Percentiles rank a stretch among this genome's conserved stretches.
These are phyloP conservation scores for Coendou prehensilis DNA, from an alignment of 2,797 vertebrate species.

Conservation along the genomic window DNA sequence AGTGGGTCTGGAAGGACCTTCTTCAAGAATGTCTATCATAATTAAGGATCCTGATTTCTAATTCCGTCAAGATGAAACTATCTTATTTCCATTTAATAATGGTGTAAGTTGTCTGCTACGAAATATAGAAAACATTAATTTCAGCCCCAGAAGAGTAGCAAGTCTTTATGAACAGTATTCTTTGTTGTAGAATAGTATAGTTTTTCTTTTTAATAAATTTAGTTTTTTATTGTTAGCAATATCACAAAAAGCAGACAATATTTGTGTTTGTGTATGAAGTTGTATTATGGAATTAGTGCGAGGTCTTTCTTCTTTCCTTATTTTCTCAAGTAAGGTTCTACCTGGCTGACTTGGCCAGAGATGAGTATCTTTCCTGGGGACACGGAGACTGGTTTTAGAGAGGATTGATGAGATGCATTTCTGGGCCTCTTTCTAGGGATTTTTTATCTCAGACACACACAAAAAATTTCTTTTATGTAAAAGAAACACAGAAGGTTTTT, in stretches of 20 bases:
- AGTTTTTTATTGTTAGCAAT: conserved; percentile 22
- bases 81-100: conserved; percentile 19
- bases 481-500: conserved; percentile 29
- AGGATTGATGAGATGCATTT: neutral
- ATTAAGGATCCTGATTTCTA: conserved; percentile 15
- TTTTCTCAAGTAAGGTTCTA: conserved; percentile 22
- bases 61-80: neutral
- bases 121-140: conserved; percentile 12
- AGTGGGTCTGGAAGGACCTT: neutral
- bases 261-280: neutral
- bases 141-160: neutral
- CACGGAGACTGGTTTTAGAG: conserved; percentile 10
- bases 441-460: neutral
- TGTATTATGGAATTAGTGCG: neutral
- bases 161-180: neutral
- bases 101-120: neutral
- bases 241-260: conserved; percentile 4
- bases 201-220: neutral
- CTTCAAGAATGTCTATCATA: neutral
- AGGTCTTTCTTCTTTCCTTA: conserved; percentile 12
- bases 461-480: neutral
- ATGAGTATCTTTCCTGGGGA: neutral
- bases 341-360: neutral
- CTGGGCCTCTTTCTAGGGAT: neutral
- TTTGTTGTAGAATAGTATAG: neutral